Conservation (phyloP, 1,140 invertebrate species). For the Ceratina calcarata region DNA sequence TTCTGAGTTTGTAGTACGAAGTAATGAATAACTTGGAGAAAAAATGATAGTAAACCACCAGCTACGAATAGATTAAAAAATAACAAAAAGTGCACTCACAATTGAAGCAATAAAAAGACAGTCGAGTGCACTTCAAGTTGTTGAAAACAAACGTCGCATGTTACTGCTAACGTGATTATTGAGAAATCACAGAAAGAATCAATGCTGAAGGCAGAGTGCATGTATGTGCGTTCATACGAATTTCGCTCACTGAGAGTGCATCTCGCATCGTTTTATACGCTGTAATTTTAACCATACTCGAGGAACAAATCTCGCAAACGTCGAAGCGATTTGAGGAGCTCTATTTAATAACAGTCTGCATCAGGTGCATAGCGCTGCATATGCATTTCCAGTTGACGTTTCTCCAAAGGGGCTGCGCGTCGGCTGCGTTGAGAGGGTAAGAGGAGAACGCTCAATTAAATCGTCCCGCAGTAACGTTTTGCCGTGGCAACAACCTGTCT, state of each 20-base stretch:
- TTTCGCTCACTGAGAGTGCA: background rate
- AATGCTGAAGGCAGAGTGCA: no score
- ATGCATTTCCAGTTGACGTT: conserved; percentile 40
- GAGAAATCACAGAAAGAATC: no score
- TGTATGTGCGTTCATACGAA: no score
- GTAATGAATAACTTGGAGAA: no score
- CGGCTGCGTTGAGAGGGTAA: conserved; percentile 28
- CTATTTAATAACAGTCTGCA: conserved; percentile 1
- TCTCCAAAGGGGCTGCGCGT: background rate
- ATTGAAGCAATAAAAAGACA: no score
- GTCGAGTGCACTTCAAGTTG: no score
- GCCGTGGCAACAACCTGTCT: conserved; percentile 37
- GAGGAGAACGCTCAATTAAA: conserved; percentile 58
- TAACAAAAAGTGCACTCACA: no score
- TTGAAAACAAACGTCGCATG: no score
- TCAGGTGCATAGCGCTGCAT: conserved; percentile 12
- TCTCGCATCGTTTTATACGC: background rate
- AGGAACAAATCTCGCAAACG: background rate
- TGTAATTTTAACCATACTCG: background rate
- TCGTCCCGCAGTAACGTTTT: conserved; percentile 50
- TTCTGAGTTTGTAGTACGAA: no score
- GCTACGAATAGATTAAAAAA: no score
- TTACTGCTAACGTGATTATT: no score
- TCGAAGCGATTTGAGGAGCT: background rate
- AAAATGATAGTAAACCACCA: no score